Conservation (phyloP, 2,113 vertebrate genomes). For the Halcyon senegalensis region DNA sequence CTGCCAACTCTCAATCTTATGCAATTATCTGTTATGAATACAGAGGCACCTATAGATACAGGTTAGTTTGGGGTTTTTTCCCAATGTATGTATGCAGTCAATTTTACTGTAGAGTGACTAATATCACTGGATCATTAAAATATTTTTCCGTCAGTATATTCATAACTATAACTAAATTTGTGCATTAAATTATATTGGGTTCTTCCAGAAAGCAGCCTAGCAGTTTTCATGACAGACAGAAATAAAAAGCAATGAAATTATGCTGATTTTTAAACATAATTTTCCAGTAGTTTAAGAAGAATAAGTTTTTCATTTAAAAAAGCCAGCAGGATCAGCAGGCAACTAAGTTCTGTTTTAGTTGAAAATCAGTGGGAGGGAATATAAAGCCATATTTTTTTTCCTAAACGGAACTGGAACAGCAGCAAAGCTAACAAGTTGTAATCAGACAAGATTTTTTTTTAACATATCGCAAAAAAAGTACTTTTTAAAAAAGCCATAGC, state of each 20-base stretch:
- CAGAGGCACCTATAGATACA: background rate
- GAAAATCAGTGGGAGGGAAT: slow-evolving; percentile 82
- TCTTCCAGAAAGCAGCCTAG: slow-evolving; percentile 58
- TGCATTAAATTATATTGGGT: slow-evolving; percentile 41
- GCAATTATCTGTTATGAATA: slow-evolving; percentile 25
- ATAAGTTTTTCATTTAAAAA: slow-evolving; percentile 84
- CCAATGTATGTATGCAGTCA: slow-evolving; percentile 17
- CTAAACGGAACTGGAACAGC: slow-evolving; percentile 76
- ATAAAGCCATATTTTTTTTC: slow-evolving; percentile 75
- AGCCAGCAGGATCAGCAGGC: slow-evolving; percentile 82
- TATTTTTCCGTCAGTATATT: slow-evolving; percentile 74
- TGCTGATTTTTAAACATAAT: slow-evolving; percentile 85
- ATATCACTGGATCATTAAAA: slow-evolving; percentile 69
- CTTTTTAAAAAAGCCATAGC: slow-evolving; percentile 33
- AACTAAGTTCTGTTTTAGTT: slow-evolving; percentile 83
- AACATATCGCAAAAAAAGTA: slow-evolving; percentile 38
- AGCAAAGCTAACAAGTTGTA: slow-evolving; percentile 75
- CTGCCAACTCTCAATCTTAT: background rate
- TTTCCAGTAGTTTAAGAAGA: slow-evolving; percentile 84
- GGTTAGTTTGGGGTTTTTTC: background rate
- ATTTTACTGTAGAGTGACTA: slow-evolving; percentile 60
- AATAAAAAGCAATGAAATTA: slow-evolving; percentile 79
- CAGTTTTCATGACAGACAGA: slow-evolving; percentile 73
- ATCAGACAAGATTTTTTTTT: slow-evolving; percentile 70
- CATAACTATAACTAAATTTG: slow-evolving; percentile 59